These are phyloP conservation scores for Neodiprion virginianus DNA, from an alignment of 1,140 invertebrate genomes.

Conservation along the genomic window DNA sequence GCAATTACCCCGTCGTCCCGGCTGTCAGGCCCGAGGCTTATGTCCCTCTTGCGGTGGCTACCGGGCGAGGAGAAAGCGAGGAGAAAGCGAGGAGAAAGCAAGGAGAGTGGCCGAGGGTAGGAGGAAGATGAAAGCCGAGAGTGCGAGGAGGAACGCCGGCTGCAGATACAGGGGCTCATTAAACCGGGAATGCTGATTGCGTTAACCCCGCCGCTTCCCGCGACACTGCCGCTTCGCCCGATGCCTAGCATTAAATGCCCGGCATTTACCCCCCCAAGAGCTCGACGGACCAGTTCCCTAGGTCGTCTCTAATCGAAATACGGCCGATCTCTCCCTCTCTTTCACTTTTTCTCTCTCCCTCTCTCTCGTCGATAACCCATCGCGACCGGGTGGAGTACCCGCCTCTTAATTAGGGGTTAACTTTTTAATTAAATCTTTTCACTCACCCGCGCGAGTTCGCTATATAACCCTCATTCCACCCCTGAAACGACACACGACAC, in stretches of 20 bases:
- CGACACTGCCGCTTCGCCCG: conserved; percentile 15
- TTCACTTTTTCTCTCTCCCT: conserved; percentile 2
- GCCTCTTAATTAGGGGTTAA: conserved; percentile 23
- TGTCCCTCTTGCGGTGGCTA: conserved; percentile 3
- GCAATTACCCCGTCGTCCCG: conserved; percentile 30
- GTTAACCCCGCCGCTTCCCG: conserved; percentile 43
- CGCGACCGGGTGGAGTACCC: not conserved
- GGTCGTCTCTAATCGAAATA: conserved; percentile 12
- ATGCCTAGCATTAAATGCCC: conserved; percentile 5
- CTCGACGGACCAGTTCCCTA: not conserved
- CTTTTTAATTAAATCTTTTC: conserved; percentile 25
- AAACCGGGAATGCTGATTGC: conserved; percentile 52
- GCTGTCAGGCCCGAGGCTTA: conserved; percentile 12
- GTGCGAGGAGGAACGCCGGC: conserved; percentile 14
- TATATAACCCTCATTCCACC: not conserved
- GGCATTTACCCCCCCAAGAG: conserved; percentile 3
- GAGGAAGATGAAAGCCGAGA: conserved; percentile 9
- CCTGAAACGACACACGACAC: no score
- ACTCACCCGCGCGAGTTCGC: not conserved
- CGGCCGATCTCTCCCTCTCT: conserved; percentile 16
- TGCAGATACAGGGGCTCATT: conserved; percentile 39
- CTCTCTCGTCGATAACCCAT: conserved; percentile 8
- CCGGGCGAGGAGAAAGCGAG: not conserved
- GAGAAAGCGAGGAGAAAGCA: not conserved
- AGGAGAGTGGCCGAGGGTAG: not conserved